Evolutionary conservation across 2,888 invertebrate species (phyloP).

Genomic region (Sicus ferrugineus): DNA sequence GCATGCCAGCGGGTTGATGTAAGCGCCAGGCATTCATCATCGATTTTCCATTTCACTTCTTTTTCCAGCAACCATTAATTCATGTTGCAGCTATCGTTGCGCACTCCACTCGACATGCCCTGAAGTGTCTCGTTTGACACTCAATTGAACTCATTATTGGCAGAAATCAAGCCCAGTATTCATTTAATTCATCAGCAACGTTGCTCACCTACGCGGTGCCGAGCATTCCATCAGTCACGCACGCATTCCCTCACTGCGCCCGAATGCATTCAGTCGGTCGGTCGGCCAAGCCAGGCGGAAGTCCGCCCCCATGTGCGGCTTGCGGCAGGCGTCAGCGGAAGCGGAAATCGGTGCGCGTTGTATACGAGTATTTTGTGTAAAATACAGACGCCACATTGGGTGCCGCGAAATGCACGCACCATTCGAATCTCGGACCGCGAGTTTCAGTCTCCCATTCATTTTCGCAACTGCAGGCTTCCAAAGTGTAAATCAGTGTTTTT

Average conservation of each 20-base stretch:
- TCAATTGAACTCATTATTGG: slow-evolving; percentile 20
- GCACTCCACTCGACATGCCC: not conserved
- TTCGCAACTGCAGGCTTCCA: not conserved
- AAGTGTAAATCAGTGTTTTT: not conserved
- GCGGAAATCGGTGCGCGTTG: slow-evolving; percentile 42
- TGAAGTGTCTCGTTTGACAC: slow-evolving; percentile 12
- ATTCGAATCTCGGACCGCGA: not conserved
- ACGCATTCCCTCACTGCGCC: not conserved
- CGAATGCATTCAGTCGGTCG: not conserved
- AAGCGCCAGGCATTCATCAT: no score
- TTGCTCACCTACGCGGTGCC: not conserved
- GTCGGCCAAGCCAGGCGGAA: not conserved
- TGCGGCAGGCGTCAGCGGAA: slow-evolving; percentile 29
- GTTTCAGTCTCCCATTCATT: not conserved
- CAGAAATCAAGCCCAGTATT: slow-evolving; percentile 33
- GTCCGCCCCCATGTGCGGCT: not conserved
- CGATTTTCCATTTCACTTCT: no score
- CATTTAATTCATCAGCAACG: slow-evolving; percentile 13
- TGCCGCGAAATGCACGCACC: not conserved
- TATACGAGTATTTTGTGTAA: no score
- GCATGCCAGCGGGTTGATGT: not conserved
- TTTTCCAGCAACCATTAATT: no score
- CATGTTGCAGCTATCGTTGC: not conserved
- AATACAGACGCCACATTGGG: not conserved
- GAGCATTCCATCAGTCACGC: not conserved